Evolutionary conservation across 2,888 invertebrate genomes (phyloP).

Genomic region (Eurois occulta): DNA sequence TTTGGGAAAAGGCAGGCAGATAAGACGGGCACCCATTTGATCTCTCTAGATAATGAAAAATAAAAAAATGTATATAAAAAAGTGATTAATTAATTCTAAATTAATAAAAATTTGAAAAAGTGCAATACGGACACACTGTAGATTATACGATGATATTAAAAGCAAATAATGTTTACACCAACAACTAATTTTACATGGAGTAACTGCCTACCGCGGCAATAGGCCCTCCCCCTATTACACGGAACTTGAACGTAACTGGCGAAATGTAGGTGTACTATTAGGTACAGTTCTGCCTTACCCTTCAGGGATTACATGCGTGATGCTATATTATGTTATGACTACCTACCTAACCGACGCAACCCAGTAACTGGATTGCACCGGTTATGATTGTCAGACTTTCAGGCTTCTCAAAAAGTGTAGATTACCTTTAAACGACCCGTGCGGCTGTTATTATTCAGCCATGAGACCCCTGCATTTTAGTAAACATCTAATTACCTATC

Average conservation of each 20-base stretch:
- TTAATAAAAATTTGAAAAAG: background rate
- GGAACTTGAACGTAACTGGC: too few species aligned
- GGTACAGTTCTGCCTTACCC: too few species aligned
- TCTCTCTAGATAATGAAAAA: background rate
- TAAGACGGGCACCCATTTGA: background rate
- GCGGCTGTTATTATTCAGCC: background rate
- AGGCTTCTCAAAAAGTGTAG: background rate
- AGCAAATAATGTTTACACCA: background rate
- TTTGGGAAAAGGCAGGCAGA: background rate
- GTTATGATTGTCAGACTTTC: background rate
- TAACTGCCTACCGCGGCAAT: background rate
- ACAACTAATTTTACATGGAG: background rate
- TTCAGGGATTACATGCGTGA: too few species aligned
- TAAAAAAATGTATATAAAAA: too few species aligned
- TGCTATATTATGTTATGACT: background rate
- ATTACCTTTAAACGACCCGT: background rate
- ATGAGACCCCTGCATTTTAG: background rate
- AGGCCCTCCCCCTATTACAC: too few species aligned
- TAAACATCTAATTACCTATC: conserved; percentile 12
- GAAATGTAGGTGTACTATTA: too few species aligned
- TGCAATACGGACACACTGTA: background rate
- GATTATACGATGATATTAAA: background rate
- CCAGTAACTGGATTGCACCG: background rate
- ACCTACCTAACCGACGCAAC: background rate
- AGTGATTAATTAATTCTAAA: too few species aligned